Evolutionary conservation across 64 coral and sea anemone species (phyloP), one percentile per base, ranked within the genome.

Genomic region (Acropora yongei): DNA sequence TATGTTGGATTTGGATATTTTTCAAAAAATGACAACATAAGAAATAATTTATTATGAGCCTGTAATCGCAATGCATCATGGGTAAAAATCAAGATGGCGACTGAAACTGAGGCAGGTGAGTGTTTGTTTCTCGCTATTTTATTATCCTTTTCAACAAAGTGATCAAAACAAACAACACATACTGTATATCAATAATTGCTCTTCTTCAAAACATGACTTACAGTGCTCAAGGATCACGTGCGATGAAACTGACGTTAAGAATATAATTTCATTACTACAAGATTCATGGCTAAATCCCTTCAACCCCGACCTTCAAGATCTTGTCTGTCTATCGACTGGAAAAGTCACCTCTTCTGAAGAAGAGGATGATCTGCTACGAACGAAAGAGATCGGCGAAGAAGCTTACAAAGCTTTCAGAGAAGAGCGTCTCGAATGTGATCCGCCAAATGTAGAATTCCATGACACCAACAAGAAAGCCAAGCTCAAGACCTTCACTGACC

Each of bases 241-340:
- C 45, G 91, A 93, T 87, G 91, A 93, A 93, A 30, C 75, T 6
- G 91, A 88, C 43, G 76, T 93, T 0, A 87, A 92, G 48, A 78
- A 72, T 41, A 84, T 68, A 68, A 44, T 84, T 0, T 84, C 80
- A 47, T 17, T 67, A 14, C 80, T 84, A 66, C 58, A 84, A 68
- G 18, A 84, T 39, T 66, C 60, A 68, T 85, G 82, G 82, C 50
- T 53, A 53, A 53, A 53, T 53, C 50, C 50, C 50, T 53, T 53
- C 50, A 53, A 53, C 50, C 1, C 82, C 6, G 80, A 84, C 40
- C 80, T 84, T 85, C 63, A 71, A 71, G 82, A 85, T 48, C 67
- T 85, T n/a, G 63, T 85, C 67, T 85, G 82, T 50, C 82, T 85
- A 4, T 85, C 65, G 12, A 85, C 82, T 1, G 63, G 82, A 85